Conservation (phyloP, 1,140 invertebrate genomes). For the Leptinotarsa defecta region DNA sequence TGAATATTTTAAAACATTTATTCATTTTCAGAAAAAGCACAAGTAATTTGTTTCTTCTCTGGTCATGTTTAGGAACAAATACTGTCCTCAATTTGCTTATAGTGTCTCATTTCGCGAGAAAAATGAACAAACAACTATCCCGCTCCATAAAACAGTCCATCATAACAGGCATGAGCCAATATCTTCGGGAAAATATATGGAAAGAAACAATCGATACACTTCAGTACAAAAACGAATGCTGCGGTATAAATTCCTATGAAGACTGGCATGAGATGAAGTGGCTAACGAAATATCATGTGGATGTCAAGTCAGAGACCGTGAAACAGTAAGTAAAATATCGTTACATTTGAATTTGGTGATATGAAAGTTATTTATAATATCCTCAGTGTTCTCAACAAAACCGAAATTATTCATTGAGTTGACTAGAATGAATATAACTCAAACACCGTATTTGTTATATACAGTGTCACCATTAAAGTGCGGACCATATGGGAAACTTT, state of each 20-base stretch:
- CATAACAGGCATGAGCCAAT: conserved; percentile 52
- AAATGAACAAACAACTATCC: conserved; percentile 51
- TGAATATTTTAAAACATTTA: neutral
- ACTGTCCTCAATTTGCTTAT: conserved; percentile 48
- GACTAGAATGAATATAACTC: too few relatives aligned
- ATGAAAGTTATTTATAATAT: too few relatives aligned
- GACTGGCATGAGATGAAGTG: conserved; percentile 54
- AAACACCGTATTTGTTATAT: too few relatives aligned
- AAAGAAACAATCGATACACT: conserved; percentile 54
- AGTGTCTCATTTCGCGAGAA: conserved; percentile 42
- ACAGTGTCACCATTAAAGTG: too few relatives aligned
- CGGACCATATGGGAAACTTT: too few relatives aligned
- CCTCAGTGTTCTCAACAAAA: too few relatives aligned
- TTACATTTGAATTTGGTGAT: too few relatives aligned
- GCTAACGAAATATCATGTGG: conserved; percentile 51
- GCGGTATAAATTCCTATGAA: conserved; percentile 51
- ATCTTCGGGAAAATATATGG: conserved; percentile 51
- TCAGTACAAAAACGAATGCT: conserved; percentile 53
- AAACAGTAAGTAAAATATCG: conserved; percentile 46
- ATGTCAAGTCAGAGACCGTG: conserved; percentile 47
- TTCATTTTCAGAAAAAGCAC: conserved; percentile 51
- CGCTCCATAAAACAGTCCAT: conserved; percentile 51
- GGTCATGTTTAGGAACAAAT: conserved; percentile 46
- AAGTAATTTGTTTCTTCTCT: conserved; percentile 45
- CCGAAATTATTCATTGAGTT: too few relatives aligned